phyloP scores from a whole-genome alignment of 2,888 invertebrate species.

The Sialis fuliginosa region DNA sequence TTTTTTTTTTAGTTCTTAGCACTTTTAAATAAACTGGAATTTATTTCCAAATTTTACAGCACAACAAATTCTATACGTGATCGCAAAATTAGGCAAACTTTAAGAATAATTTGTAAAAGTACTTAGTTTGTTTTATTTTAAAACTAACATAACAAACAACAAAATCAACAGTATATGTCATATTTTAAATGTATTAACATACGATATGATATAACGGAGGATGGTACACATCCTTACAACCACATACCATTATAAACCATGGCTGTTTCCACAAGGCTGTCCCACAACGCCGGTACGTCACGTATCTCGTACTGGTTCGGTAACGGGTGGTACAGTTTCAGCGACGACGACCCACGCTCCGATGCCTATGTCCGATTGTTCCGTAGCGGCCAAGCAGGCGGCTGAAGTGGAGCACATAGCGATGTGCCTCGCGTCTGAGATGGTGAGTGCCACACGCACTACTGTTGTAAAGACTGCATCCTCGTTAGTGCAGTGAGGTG shows the following conservation, averaged over 20 bases:
- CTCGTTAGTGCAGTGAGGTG: background rate
- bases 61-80: background rate
- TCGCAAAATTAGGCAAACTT: background rate
- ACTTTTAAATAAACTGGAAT: too few species aligned
- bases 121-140: too few species aligned
- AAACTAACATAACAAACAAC: too few species aligned
- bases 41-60: too few species aligned
- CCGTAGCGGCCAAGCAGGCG: constrained; percentile 17
- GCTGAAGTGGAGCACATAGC: constrained; percentile 49
- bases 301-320: constrained; percentile 5
- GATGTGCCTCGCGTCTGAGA: constrained; percentile 69
- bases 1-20: too few species aligned
- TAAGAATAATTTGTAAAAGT: background rate
- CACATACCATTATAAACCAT: background rate
- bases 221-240: too few species aligned
- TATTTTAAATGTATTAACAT: too few species aligned
- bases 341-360: constrained; percentile 21
- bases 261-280: constrained; percentile 29
- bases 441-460: constrained; percentile 42
- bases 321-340: constrained; percentile 2
- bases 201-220: too few species aligned
- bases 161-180: too few species aligned
- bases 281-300: constrained; percentile 37
- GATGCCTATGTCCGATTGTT: constrained; percentile 20
- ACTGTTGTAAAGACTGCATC: background rate